Evolutionary conservation across 2,797 vertebrate species (phyloP), one percentile per base, ranked within the genome.

Genomic region (Microctenopoma lineatum): DNA sequence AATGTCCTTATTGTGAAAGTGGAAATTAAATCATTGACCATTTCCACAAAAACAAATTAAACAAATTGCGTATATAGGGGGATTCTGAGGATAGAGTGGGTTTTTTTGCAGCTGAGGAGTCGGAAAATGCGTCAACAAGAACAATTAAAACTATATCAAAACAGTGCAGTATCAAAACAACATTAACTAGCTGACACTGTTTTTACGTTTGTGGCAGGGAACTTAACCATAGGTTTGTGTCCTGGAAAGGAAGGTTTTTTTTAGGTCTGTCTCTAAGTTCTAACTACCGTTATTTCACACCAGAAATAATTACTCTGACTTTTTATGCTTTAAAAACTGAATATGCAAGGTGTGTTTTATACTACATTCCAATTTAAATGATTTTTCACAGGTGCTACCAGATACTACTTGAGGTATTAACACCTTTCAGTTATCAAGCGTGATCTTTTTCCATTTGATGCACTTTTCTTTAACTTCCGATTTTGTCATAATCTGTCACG

Each of bases 61-160:
- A 66, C 55, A 70, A 77, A 70, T 60, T 38, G 46, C 41, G 48
- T 42, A 46, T 12, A 14, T 46, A 75, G 27, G 34, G 58, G 39
- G 63, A 66, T 26, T 60, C 54, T 76, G 51, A 63, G 47, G 56
- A 29, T 14, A 68, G 42, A 41, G 45, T 66, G 70, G 70, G 57
- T 58, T 75, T 69, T 73, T 86, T 75, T 75, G 44, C 59, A 65
- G 75, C 79, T 71, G 63, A 72, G 65, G 51, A 74, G 54, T 73
- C 6, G 13, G 67, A 59, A 32, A 68, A 84, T 81, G 84, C 89
- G 80, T 87, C 84, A 87, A 75, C 58, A 73, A 73, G 64, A 79
- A 68, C 66, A 77, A 76, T 86, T 88, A 73, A 69, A 66, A 79
- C 60, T 18, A 36, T 36, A 78, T 39, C 38, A 11, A 13, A 39